Conservation (phyloP, 1,140 invertebrate genomes). For the Macrostomum lignano region DNA sequence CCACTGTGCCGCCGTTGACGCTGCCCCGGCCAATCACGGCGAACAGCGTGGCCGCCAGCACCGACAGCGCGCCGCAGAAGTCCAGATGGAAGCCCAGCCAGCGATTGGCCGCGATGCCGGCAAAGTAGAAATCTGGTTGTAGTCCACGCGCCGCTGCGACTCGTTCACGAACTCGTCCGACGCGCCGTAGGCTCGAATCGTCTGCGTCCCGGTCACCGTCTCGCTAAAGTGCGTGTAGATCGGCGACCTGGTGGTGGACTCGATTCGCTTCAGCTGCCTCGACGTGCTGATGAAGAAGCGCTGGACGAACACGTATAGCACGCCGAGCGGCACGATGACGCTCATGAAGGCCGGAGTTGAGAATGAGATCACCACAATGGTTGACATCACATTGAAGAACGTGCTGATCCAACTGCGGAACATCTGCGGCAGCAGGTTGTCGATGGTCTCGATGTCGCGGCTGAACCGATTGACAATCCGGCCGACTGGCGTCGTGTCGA, state of each 20-base stretch:
- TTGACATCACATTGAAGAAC: conserved; percentile 4
- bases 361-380: conserved; percentile 7
- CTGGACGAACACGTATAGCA: conserved; percentile 31
- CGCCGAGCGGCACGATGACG: conserved; percentile 3
- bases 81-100: conserved; percentile 5
- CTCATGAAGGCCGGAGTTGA: conserved; percentile 7
- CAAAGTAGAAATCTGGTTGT: not conserved
- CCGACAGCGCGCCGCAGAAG: conserved; percentile 31
- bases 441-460: not conserved
- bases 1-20: conserved; percentile 27
- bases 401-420: conserved; percentile 7
- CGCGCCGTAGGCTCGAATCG: conserved; percentile 22
- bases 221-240: conserved; percentile 83
- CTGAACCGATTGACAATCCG: conserved; percentile 36
- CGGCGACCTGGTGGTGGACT: conserved; percentile 78
- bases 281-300: conserved; percentile 75
- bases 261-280: conserved; percentile 66
- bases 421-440: not conserved
- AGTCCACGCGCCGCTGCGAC: not conserved
- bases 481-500: conserved; percentile 35
- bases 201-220: conserved; percentile 19
- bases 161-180: conserved; percentile 28
- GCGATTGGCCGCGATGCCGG: not conserved
- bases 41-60: conserved; percentile 59
- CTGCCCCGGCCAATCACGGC: conserved; percentile 42